Conservation (phyloP, 2,797 vertebrate species). For the Rhinogobio ventralis region DNA sequence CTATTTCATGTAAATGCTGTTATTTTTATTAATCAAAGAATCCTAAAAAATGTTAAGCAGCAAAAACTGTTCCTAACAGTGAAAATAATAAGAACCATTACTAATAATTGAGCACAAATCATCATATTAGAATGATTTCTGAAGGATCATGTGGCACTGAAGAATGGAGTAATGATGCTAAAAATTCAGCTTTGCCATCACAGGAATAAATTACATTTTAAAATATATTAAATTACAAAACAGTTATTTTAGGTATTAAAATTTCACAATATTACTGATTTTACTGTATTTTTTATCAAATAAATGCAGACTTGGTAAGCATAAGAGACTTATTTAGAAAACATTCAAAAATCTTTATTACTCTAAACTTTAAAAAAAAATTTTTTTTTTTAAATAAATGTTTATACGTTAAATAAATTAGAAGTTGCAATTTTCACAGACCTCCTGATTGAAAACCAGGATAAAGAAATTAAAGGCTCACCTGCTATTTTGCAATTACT, state of each 20-base stretch:
- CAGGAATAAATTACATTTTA: background rate
- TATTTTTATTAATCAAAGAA: too few relatives aligned
- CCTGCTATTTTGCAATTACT: constrained; percentile 50
- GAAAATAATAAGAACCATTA: too few relatives aligned
- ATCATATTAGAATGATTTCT: too few relatives aligned
- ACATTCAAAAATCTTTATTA: background rate
- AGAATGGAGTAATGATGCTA: background rate
- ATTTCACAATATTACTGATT: background rate
- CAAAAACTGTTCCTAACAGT: too few relatives aligned
- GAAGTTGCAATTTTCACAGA: background rate
- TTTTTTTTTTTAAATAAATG: background rate
- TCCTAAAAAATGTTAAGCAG: too few relatives aligned
- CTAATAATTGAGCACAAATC: too few relatives aligned
- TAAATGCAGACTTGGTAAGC: background rate
- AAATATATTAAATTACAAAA: background rate
- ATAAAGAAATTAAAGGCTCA: constrained; percentile 40
- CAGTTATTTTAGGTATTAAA: background rate
- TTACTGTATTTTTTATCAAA: background rate
- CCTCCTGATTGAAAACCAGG: background rate
- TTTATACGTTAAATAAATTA: background rate
- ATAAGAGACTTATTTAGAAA: background rate
- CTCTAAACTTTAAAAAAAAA: background rate
- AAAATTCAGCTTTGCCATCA: background rate
- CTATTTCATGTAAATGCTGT: too few relatives aligned
- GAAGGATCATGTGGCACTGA: too few relatives aligned